Percentiles rank a stretch among this genome's conserved stretches.
These are phyloP conservation scores for Sturnus vulgaris DNA, from an alignment of 2,113 vertebrate species.

Conservation along the genomic window DNA sequence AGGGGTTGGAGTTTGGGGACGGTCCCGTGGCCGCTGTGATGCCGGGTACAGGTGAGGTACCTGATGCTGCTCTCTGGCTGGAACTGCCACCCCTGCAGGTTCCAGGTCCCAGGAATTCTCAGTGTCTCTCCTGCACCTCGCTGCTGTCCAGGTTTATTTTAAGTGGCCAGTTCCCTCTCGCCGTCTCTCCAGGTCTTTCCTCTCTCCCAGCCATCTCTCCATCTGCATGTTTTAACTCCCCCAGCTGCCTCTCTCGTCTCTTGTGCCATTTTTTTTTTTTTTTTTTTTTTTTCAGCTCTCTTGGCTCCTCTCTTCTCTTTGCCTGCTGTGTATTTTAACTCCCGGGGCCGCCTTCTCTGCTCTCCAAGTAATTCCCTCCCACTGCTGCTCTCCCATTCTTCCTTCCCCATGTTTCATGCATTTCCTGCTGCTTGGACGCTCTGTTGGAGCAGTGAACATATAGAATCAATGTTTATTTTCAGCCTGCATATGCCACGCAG, in stretches of 20 bases:
- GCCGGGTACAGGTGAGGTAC: too few species aligned
- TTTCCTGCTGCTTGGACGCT: constrained; percentile 52
- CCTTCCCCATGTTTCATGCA: constrained; percentile 51
- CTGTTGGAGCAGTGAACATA: constrained; percentile 14
- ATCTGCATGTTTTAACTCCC: constrained; percentile 75
- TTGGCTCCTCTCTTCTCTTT: constrained; percentile 59
- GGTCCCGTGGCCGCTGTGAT: rapidly evolving
- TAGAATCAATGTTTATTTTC: constrained; percentile 55
- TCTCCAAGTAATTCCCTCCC: constrained; percentile 57
- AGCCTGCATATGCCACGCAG: constrained; percentile 38
- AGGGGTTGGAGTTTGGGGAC: too few species aligned
- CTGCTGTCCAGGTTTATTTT: constrained; percentile 24
- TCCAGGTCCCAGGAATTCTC: not conserved
- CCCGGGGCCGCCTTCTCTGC: constrained; percentile 30
- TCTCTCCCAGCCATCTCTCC: constrained; percentile 73
- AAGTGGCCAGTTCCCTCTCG: constrained; percentile 26
- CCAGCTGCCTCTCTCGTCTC: constrained; percentile 69
- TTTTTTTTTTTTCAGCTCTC: constrained; percentile 68
- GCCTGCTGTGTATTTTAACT: constrained; percentile 66
- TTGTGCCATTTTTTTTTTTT: constrained; percentile 71
- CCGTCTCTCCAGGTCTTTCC: constrained; percentile 68
- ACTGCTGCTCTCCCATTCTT: constrained; percentile 36
- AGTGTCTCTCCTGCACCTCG: rapidly evolving
- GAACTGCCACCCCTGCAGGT: not conserved
- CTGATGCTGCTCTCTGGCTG: not conserved